phyloP scores from a whole-genome alignment of 1,140 invertebrate species.

The Euura lappo region DNA sequence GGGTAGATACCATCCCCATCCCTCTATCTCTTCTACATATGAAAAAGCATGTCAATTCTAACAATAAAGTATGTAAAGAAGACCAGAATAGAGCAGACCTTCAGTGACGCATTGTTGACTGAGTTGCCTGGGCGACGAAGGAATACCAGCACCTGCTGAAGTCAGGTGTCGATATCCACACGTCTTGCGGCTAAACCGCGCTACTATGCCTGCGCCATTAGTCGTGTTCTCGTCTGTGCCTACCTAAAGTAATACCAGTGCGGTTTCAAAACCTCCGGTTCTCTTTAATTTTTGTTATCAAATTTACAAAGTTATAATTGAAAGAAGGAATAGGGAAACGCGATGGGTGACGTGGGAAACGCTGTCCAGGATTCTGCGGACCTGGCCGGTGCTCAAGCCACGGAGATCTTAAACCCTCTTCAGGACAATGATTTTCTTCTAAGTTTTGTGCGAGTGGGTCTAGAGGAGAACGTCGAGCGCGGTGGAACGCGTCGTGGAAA shows the following conservation, averaged over 20 bases:
- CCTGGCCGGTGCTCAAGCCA: conserved; percentile 35
- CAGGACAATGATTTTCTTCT: conserved; percentile 76
- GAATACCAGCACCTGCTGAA: conserved; percentile 18
- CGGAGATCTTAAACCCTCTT: conserved; percentile 50
- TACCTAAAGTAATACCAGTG: too few species aligned
- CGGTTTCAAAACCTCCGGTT: too few species aligned
- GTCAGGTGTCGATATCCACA: conserved; percentile 54
- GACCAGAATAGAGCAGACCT: background rate
- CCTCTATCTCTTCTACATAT: too few species aligned
- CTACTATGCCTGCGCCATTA: too few species aligned
- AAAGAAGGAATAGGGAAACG: conserved; percentile 1
- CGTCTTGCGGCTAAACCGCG: conserved; percentile 20
- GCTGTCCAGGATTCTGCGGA: conserved; percentile 22
- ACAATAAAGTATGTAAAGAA: background rate
- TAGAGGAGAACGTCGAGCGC: conserved; percentile 52
- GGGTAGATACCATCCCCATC: background rate
- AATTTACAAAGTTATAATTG: background rate
- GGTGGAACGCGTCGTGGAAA: conserved; percentile 56
- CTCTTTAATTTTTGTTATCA: too few species aligned
- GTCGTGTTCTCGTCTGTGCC: too few species aligned
- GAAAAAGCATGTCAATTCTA: background rate
- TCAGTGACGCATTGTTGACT: conserved; percentile 46
- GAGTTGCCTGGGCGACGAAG: conserved; percentile 54
- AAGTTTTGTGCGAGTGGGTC: conserved; percentile 73
- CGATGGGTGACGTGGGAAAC: conserved; percentile 22